Base-by-base conservation (phyloP, 2,888 invertebrate genomes). In the Apomyelois bistriatella region DNA sequence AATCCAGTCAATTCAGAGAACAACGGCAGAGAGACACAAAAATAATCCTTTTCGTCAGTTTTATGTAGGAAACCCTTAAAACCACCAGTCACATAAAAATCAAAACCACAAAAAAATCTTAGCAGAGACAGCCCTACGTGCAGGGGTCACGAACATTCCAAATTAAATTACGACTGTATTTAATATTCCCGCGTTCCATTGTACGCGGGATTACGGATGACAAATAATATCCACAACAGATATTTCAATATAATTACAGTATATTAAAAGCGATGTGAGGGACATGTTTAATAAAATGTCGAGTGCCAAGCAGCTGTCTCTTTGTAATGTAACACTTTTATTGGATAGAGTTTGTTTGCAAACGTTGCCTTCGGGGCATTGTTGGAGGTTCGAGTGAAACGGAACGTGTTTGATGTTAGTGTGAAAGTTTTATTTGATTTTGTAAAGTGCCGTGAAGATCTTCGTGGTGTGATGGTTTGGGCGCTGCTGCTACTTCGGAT, bases 121-220 rank as follows among this genome's bases (percentile, higher is more conserved):
- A 43, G 37, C 22, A 12, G n/a, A 8, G 42, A 30, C 67, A 72
- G 43, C 72, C 70, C 70, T 70, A 30, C 9, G 7, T 8, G 1
- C 55, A 53, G 53, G 57, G 57, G 57, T 59, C 48, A 59, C 60
- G 40, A 63, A 64, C 57, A 55, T 57, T 55, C 58, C 60, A 64
- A 67, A 71, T 68, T 65, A 65, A 68, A 67, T 69, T 68, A 68
- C 58, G 66, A 66, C 68, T 68, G 70, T 70, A 65, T 68, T 70
- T 68, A 70, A 71, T 70, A 69, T 66, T 58, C 59, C 28, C 9
- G 40, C 43, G 52, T 43, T 41, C 52, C 55, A 58, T 60, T 60
- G 59, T 61, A 46, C 53, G 54, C 57, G 57, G n/a, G 58, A 48
- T 58, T 53, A 58, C 59, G 53, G 38, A 53, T 56, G 53, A 54